Evolutionary conservation across 2,888 invertebrate genomes (phyloP).

Genomic region (Azorinus chamasolen): DNA sequence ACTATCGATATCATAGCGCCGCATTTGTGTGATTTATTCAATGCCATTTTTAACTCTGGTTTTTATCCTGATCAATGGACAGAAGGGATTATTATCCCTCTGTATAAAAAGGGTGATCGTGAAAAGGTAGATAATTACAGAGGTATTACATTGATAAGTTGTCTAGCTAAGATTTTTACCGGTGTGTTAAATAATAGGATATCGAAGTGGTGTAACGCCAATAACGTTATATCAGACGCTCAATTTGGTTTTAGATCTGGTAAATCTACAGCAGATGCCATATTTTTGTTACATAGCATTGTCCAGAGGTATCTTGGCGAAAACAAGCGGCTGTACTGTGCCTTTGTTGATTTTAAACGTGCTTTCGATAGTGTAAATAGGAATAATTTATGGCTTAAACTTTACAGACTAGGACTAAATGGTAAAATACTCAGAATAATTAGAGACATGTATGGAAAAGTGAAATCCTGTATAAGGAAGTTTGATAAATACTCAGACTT

Average conservation of each 20-base stretch:
- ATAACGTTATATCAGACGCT: constrained; percentile 10
- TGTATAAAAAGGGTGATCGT: constrained; percentile 16
- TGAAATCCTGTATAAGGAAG: no score
- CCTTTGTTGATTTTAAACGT: constrained; percentile 17
- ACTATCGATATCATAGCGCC: constrained; percentile 3
- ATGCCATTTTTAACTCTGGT: constrained; percentile 7
- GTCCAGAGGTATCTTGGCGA: not conserved
- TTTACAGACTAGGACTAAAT: constrained; percentile 17
- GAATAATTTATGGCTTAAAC: constrained; percentile 20
- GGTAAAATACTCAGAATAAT: constrained; percentile 25
- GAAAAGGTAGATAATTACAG: constrained; percentile 18
- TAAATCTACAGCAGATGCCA: constrained; percentile 12
- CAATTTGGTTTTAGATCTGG: constrained; percentile 20
- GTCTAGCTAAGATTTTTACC: constrained; percentile 26
- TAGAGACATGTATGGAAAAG: constrained; percentile 21
- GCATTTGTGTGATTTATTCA: constrained; percentile 14
- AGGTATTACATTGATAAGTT: constrained; percentile 19
- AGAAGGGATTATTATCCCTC: constrained; percentile 16
- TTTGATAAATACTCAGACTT: no score
- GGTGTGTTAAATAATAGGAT: constrained; percentile 22
- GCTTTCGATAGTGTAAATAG: constrained; percentile 20
- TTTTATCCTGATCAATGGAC: constrained; percentile 21
- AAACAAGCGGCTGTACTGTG: constrained; percentile 2
- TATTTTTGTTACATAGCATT: not conserved
- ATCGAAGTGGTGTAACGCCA: constrained; percentile 7